A percentile compares a stretch with the other conserved stretches of the same genome.
These are phyloP conservation scores for Cantharis rufa DNA, from an alignment of 2,888 invertebrate genomes.

Conservation along the genomic window DNA sequence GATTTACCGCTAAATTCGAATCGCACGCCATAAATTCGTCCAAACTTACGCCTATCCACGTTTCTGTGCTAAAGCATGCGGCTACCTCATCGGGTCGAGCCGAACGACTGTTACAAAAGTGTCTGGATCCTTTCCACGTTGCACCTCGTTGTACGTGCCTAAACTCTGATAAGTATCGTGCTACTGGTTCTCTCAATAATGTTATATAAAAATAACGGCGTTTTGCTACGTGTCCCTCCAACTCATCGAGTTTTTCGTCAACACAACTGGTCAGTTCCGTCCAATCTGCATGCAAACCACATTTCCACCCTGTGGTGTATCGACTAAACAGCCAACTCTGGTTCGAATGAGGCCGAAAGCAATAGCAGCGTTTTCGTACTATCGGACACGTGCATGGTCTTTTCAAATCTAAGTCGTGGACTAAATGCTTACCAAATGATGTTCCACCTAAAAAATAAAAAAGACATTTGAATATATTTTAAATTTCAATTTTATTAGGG, in stretches of 20 bases:
- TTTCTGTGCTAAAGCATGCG: slow-evolving; percentile 74
- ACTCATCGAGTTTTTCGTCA: slow-evolving; percentile 86
- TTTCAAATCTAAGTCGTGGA: slow-evolving; percentile 90
- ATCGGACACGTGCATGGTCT: slow-evolving; percentile 93
- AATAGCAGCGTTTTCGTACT: slow-evolving; percentile 86
- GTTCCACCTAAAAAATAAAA: slow-evolving; percentile 72
- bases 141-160: slow-evolving; percentile 95
- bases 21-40: slow-evolving; percentile 90
- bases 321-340: slow-evolving; percentile 98
- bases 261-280: slow-evolving; percentile 94
- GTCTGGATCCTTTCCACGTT: slow-evolving; percentile 87
- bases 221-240: slow-evolving; percentile 69
- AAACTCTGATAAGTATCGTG: slow-evolving; percentile 93
- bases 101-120: slow-evolving; percentile 74
- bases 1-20: slow-evolving; percentile 92
- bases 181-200: slow-evolving; percentile 89
- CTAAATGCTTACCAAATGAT: slow-evolving; percentile 94
- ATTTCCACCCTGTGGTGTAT: slow-evolving; percentile 97
- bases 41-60: slow-evolving; percentile 88
- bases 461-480: not conserved
- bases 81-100: slow-evolving; percentile 85
- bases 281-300: slow-evolving; percentile 98
- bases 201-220: slow-evolving; percentile 93
- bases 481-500: no score
- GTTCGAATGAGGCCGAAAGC: slow-evolving; percentile 88